These are phyloP conservation scores for Capricornis sumatraensis DNA, from an alignment of 2,113 vertebrate species.

Conservation along the genomic window DNA sequence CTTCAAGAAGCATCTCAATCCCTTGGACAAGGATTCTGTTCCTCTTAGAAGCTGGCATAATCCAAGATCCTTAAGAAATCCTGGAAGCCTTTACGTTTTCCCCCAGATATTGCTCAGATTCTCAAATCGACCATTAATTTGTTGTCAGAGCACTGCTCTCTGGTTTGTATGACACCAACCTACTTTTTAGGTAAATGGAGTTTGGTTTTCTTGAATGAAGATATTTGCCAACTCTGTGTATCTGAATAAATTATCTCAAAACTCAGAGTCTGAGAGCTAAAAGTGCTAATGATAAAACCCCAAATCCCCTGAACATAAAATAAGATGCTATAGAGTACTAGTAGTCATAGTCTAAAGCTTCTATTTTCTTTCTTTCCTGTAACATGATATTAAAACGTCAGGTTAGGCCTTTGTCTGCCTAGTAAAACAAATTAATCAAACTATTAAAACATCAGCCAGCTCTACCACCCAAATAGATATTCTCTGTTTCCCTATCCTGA, in stretches of 20 bases:
- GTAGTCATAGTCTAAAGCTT: constrained; percentile 28
- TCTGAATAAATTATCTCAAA: background rate
- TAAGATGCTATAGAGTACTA: background rate
- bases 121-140: background rate
- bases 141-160: background rate
- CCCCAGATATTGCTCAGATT: background rate
- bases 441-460: constrained; percentile 8
- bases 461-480: constrained; percentile 47
- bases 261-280: background rate
- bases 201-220: background rate
- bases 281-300: background rate
- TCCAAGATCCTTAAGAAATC: background rate
- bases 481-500: background rate
- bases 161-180: background rate
- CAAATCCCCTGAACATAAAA: background rate
- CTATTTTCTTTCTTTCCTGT: constrained; percentile 52
- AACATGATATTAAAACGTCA: constrained; percentile 59
- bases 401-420: constrained; percentile 55
- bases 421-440: constrained; percentile 38
- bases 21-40: fast-evolving
- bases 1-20: background rate
- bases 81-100: background rate
- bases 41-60: background rate
- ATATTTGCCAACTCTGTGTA: background rate
- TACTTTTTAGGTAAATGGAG: background rate